Base-by-base conservation (phyloP, 2,797 vertebrate genomes). In the Tinamus major region DNA sequence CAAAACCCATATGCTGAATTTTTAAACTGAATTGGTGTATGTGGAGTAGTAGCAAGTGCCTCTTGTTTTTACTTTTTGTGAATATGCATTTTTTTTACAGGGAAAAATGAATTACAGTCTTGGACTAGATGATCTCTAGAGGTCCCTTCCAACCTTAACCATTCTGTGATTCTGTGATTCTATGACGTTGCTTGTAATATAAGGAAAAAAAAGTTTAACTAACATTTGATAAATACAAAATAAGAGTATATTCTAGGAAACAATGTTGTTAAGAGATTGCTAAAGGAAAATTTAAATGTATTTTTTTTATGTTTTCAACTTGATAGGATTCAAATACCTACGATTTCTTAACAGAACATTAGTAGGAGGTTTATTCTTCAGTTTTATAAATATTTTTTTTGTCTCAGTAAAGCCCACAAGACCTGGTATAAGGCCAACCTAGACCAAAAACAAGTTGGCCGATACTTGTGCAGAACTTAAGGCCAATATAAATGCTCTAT, bases 371-470 rank as follows among this genome's bases (percentile, higher is more conserved):
- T 87, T 76, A 46, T 88, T 94, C 71, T 87, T 91, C 70, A 59
- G 61, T 87, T 95, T 91, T 92, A 83, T 83, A 95, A 96, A 93
- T 55, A 87, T 48, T 87, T 95, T 95, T 62, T 96, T 70, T 13
- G 2, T 62, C 84, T 92, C 37, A 20, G 44, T 64, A 56, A 91
- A 65, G 42, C 64, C 62, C 80, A 55, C 78, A 94, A 93, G 71
- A 56, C 37, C 87, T 95, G 94, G 92, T 78, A 71, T 82, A 72
- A 83, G 55, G 94, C 95, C 92, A 95, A 44, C 35, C 49, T 83
- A 91, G 93, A 94, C 85, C 79, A 79, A 91, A 94, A 92, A 0
- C 68, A 75, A 94, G 42, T 72, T 49, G 87, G 70, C 91, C 55
- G 75, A 75, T 90, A 42, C 41, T 68, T 85, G 75, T 59, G 44